Percentiles rank a stretch among this genome's conserved stretches.
phyloP scores from a whole-genome alignment of 92 coral and sea anemone genomes.

The Porites divaricata region DNA sequence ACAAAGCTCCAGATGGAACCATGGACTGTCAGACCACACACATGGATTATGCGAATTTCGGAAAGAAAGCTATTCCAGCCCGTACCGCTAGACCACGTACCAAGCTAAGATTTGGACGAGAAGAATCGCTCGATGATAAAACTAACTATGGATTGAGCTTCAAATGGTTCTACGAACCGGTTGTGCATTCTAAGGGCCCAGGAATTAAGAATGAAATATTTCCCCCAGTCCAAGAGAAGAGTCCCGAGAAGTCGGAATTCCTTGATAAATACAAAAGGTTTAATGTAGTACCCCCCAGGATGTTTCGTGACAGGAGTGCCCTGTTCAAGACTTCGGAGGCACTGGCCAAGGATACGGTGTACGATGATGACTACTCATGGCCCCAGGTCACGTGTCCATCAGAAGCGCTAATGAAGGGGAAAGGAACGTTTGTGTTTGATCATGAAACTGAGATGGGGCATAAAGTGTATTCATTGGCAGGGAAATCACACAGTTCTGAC shows the following conservation, averaged over 20 bases:
- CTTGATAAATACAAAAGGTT: constrained; percentile 91
- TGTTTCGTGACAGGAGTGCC: constrained; percentile 85
- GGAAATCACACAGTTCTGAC: constrained; percentile 25
- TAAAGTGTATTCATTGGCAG: constrained; percentile 72
- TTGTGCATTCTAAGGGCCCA: constrained; percentile 73
- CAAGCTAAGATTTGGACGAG: constrained; percentile 92
- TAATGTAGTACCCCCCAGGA: constrained; percentile 83
- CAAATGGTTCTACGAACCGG: constrained; percentile 76
- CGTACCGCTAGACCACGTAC: constrained; percentile 93
- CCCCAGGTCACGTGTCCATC: constrained; percentile 83
- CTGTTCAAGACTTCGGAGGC: constrained; percentile 81
- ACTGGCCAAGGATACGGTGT: constrained; percentile 68
- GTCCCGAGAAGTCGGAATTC: constrained; percentile 85
- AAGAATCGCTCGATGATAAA: constrained; percentile 80
- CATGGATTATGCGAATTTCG: constrained; percentile 89
- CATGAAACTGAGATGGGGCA: constrained; percentile 93
- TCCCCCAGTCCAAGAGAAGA: constrained; percentile 57
- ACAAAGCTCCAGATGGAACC: constrained; percentile 85
- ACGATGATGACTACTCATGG: constrained; percentile 84
- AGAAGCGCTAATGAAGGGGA: constrained; percentile 66
- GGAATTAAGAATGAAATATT: constrained; percentile 82
- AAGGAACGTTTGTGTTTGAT: constrained; percentile 68
- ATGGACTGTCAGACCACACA: constrained; percentile 86
- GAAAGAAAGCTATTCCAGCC: constrained; percentile 90
- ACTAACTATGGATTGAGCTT: constrained; percentile 88